A percentile compares a stretch with the other conserved stretches of the same genome.
These are phyloP conservation scores for Dastarcus helophoroides DNA, from an alignment of 2,888 invertebrate genomes.

Conservation along the genomic window DNA sequence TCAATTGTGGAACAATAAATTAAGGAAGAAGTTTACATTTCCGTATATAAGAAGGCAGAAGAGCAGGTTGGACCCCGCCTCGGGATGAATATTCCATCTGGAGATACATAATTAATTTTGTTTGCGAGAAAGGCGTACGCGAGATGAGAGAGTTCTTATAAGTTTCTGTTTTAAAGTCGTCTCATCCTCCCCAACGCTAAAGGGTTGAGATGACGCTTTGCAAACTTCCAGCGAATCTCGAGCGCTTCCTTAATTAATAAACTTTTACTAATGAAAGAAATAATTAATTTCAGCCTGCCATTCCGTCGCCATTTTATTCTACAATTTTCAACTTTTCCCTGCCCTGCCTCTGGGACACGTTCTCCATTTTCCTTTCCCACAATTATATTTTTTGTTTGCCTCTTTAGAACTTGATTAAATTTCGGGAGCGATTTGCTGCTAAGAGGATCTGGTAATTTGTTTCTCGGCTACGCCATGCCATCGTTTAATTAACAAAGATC, in stretches of 20 bases:
- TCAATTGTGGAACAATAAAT: too few species aligned
- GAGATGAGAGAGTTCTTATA: conserved; percentile 22
- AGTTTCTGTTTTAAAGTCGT: conserved; percentile 38
- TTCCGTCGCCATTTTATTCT: conserved; percentile 12
- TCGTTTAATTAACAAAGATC: too few species aligned
- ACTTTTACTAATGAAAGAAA: conserved; percentile 42
- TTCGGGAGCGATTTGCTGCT: too few species aligned
- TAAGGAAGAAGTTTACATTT: too few species aligned
- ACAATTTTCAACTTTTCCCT: conserved; percentile 7
- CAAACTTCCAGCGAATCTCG: conserved; percentile 37
- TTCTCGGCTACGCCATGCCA: too few species aligned
- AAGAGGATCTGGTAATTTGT: too few species aligned
- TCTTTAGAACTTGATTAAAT: background rate
- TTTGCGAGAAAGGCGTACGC: conserved; percentile 19
- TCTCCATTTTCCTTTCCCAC: background rate
- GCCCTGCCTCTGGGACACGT: background rate
- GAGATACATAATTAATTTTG: conserved; percentile 37
- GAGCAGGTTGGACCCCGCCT: conserved; percentile 2
- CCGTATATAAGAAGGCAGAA: too few species aligned
- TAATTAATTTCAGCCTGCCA: conserved; percentile 39
- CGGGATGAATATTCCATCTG: conserved; percentile 29
- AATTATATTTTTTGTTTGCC: background rate
- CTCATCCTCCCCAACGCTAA: conserved; percentile 33
- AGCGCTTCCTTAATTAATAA: conserved; percentile 42
- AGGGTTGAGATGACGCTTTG: conserved; percentile 38